Evolutionary conservation across 2,797 vertebrate species (phyloP), one percentile per base, ranked within the genome.

Genomic region (Siniperca obscura): DNA sequence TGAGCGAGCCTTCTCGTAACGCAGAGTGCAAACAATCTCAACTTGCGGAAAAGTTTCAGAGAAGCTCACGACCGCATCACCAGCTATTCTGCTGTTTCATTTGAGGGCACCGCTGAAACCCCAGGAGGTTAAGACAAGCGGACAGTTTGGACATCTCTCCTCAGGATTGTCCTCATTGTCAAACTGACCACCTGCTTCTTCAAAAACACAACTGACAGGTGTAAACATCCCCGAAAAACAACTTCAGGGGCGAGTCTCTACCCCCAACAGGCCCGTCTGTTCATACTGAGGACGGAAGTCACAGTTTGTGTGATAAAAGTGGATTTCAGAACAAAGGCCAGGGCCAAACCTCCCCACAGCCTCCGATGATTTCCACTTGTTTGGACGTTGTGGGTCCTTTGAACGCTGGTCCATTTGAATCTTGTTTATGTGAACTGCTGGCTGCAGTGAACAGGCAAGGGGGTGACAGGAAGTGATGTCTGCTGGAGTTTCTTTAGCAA

Each of bases 141-240:
- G 92, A 94, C 92, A 93, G 90, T 66, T 82, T 40, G 72, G 76
- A 80, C 21, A 13, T 79, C 59, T 44, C 60, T 57, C 57, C 77
- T 86, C 62, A 38, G 83, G 53, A 83, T 78, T 59, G 27, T 73
- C 66, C 53, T 36, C 42, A 12, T 4, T 66, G 76, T 90, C 74
- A 80, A 84, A 84, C 76, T 70, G 74, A 79, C 82, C 85, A 85
- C 88, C 89, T 90, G 88, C 83, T 66, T 53, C 81, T 73, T 44
- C 61, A 86, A 76, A 67, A 76, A 83, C 84, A 80, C 81, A 78
- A 56, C 79, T 74, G 82, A 88, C 83, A 86, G 77, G 83, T 55
- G 78, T 67, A 74, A 80, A 86, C 78, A 76, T 50, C 48, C 22
- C 40, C 11, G 7, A 68, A 72, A 81, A 81, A 78, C 76, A 86